Base-by-base conservation (phyloP, 2,797 vertebrate species). In the Nothura maculosa region DNA sequence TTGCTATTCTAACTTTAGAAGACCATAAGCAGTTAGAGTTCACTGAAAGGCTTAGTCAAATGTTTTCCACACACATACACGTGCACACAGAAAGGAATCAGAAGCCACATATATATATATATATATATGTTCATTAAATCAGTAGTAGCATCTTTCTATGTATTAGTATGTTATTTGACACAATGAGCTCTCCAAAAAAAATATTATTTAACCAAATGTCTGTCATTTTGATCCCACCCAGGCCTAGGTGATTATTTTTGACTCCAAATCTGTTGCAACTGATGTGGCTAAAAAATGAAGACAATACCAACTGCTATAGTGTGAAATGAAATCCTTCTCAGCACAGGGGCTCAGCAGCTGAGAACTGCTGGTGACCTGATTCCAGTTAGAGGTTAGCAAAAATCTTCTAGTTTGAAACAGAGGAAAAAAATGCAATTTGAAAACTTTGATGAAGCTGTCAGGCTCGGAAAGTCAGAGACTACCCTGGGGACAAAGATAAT, bases 401-500 rank as follows among this genome's bases (percentile, higher is more conserved):
- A 91, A 81, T 89, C 13, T 76, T 77, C 38, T 91, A 58, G 64
- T 94, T 87, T 92, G 47, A 94, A 97, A 95, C 43, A 82, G 50
- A 28, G 24, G 38, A 43, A 22, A 85, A 92, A 94, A 94, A 89
- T 40, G 66, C 22, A 93, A 81, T 93, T 92, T 95, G 76, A 95
- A 93, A 95, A 87, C n/a, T 93, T 57, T 93, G 88, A 97, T 97
- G 92, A 96, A 97, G 62, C 74, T 95, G 81, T 97, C 94, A 97
- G 93, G 47, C 87, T 96, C 91, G 94, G 64, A 94, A 96, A 97
- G 84, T 93, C 94, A 96, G 78, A 93, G 62, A 93, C 89, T 84
- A 85, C 93, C 85, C 95, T 89, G 43, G 93, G 87, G 95, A 97
- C 66, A 92, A 85, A 94, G 58, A 81, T 92, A 95, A 94, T 96